Conservation (phyloP, 2,113 vertebrate genomes). For the Pogonocichla stellata region DNA sequence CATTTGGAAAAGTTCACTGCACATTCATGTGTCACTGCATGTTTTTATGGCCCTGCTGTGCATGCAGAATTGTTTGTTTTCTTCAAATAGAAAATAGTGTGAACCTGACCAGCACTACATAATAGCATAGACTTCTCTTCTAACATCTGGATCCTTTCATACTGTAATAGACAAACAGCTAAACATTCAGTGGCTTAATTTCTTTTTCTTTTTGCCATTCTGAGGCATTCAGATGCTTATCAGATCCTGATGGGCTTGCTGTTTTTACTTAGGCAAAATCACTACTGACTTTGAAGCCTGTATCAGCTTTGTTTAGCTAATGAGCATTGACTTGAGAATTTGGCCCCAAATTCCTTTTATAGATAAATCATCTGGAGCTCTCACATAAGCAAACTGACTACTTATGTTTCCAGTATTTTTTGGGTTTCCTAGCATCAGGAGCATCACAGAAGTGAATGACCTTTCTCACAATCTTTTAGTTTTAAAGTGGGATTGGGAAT, state of each 20-base stretch:
- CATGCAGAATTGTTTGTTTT: constrained; percentile 49
- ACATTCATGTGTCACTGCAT: constrained; percentile 52
- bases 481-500: constrained; percentile 1
- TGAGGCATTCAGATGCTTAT: constrained; percentile 23
- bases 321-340: constrained; percentile 53
- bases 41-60: constrained; percentile 55
- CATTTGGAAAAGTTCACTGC: constrained; percentile 44
- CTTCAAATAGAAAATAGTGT: background rate
- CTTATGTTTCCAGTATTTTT: constrained; percentile 29
- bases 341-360: constrained; percentile 33
- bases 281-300: constrained; percentile 38
- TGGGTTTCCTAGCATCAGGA: background rate
- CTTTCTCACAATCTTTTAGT: background rate
- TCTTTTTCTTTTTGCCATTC: constrained; percentile 29
- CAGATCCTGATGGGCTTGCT: constrained; percentile 34
- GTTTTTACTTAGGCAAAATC: constrained; percentile 56
- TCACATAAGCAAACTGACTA: background rate
- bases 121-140: background rate
- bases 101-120: background rate
- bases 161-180: constrained; percentile 39
- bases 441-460: background rate
- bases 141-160: constrained; percentile 37
- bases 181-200: constrained; percentile 46
- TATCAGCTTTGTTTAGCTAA: constrained; percentile 55
- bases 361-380: constrained; percentile 55